phyloP scores from a whole-genome alignment of 2,888 invertebrate species.

The Sipha maydis region DNA sequence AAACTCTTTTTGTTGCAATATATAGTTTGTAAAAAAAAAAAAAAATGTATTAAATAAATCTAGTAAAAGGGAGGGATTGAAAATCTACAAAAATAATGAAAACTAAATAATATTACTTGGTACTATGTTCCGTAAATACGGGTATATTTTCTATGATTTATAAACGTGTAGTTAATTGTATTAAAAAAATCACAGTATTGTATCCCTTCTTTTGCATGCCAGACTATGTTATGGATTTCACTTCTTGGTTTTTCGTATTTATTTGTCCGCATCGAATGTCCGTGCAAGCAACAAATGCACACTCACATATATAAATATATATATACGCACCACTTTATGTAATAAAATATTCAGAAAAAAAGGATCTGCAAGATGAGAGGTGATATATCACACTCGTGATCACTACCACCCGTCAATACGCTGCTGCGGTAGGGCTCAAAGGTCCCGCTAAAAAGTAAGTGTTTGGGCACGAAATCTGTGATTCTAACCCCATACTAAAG shows the following conservation, averaged over 20 bases:
- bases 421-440: background rate
- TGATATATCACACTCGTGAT: background rate
- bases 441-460: background rate
- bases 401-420: background rate
- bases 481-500: background rate
- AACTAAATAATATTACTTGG: no score
- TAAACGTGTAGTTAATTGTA: background rate
- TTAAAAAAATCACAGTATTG: background rate
- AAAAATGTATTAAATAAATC: no score
- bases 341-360: background rate
- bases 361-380: background rate
- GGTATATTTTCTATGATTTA: no score
- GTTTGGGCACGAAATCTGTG: background rate
- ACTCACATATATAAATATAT: background rate
- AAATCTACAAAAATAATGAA: no score
- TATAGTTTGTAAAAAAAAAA: no score
- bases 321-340: background rate
- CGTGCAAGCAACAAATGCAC: background rate
- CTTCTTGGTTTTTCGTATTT: background rate
- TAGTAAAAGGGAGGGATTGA: no score
- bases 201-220: background rate
- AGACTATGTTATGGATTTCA: background rate
- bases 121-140: no score
- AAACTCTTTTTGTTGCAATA: no score
- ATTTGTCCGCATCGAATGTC: background rate